Base-by-base conservation (phyloP, 2,113 vertebrate genomes). In the Protobothrops mucrosquamatus region DNA sequence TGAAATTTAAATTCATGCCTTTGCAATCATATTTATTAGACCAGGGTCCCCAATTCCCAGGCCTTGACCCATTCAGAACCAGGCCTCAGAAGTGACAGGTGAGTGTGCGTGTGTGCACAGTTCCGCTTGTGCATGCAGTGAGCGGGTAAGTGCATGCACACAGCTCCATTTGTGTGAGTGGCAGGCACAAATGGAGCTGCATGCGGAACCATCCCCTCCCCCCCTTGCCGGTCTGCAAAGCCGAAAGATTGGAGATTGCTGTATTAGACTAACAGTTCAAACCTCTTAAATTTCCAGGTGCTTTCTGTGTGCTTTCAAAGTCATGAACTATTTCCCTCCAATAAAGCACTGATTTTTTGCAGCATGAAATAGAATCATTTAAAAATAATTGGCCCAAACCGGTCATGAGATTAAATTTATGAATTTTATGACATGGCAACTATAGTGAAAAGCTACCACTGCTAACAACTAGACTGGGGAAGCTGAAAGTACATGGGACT, bases 181-280 rank as follows among this genome's bases (percentile, higher is more conserved):
- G 87, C 7, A 10, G 20, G 64, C 29, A 69, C 2, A n/a, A 69
- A 69, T 34, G 64, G 15, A 69, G 64, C 64, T 69, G 64, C 64
- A 34, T 1, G 2, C 0, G 2, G 29, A 69, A 6, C 29, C 64
- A 69, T 34, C 4, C 4, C 11, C 29, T 69, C 12, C 14, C 12
- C 4, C n/a, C 11, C 61, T 0, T 9, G 4, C 29, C 29, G 6
- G 2, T n/a, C 14, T n/a, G 26, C 4, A 34, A 69, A 69, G 29
- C 5, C 1, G 12, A 69, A 69, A 69, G 0, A 2, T 12, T 69
- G 12, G 12, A 69, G 2, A 34, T 10, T 0, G 2, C 64, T 34
- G 29, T 69, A 34, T 15, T 69, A 69, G 29, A 34, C 14, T 69
- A 43, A 43, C 34, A 39, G 34, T 81, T 81, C 39, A 52, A 5